phyloP scores from a whole-genome alignment of 1,140 invertebrate genomes.

The Anoplophora glabripennis region DNA sequence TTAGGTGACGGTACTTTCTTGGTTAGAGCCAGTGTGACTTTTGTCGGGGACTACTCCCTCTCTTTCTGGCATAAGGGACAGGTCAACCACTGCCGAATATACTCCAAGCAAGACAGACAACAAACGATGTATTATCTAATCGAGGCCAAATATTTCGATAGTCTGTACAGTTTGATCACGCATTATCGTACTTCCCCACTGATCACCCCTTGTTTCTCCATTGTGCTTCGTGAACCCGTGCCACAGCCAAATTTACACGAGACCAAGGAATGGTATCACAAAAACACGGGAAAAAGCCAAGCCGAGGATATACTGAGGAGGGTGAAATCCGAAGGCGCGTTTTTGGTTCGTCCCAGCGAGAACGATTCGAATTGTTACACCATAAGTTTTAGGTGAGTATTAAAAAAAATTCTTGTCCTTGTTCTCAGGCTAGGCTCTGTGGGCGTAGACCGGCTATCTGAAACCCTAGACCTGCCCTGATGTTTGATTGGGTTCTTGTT shows the following conservation, averaged over 20 bases:
- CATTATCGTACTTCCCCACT: slow-evolving; percentile 85
- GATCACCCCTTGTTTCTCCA: slow-evolving; percentile 83
- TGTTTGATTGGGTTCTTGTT: too few species aligned
- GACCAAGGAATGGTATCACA: slow-evolving; percentile 91
- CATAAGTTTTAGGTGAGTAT: slow-evolving; percentile 87
- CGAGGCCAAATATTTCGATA: slow-evolving; percentile 87
- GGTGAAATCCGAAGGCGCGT: slow-evolving; percentile 84
- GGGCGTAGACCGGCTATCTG: too few species aligned
- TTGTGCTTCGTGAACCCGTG: slow-evolving; percentile 85
- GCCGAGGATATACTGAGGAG: slow-evolving; percentile 85
- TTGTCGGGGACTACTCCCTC: slow-evolving; percentile 93
- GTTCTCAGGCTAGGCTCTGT: too few species aligned
- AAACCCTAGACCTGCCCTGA: too few species aligned
- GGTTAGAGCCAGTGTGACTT: slow-evolving; percentile 92
- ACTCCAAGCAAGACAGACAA: slow-evolving; percentile 83
- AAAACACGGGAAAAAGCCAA: slow-evolving; percentile 70
- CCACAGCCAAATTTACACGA: slow-evolving; percentile 94
- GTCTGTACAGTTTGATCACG: slow-evolving; percentile 87
- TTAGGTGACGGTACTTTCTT: slow-evolving; percentile 85
- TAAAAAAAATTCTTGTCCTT: background rate
- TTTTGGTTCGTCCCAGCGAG: slow-evolving; percentile 84
- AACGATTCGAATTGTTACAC: slow-evolving; percentile 82
- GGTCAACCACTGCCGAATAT: slow-evolving; percentile 91
- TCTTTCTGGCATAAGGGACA: slow-evolving; percentile 90
- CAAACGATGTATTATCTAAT: slow-evolving; percentile 89